Conservation (phyloP, 2,113 vertebrate genomes). For the Lepus americanus region DNA sequence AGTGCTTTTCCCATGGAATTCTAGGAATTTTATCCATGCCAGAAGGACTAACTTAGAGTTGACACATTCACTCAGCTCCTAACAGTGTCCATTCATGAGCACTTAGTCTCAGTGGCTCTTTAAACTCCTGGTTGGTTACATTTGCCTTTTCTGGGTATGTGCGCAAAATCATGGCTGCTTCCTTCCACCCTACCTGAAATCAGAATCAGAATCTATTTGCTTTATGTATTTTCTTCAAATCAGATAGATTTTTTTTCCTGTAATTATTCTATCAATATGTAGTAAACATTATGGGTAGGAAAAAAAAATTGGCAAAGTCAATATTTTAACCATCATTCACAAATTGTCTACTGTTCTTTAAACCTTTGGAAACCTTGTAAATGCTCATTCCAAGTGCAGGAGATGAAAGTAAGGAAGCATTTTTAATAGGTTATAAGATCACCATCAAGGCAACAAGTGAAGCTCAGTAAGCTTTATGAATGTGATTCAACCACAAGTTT, state of each 20-base stretch:
- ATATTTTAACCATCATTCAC: not conserved
- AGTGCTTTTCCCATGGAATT: conserved; percentile 52
- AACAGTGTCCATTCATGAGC: not conserved
- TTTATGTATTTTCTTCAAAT: conserved; percentile 2
- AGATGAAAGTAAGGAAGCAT: not conserved
- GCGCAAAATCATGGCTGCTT: not conserved
- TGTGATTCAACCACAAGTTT: not conserved
- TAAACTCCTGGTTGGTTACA: not conserved
- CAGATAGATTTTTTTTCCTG: not conserved
- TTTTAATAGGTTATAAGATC: not conserved
- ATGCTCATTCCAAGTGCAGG: not conserved
- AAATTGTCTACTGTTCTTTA: conserved; percentile 13
- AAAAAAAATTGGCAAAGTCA: not conserved
- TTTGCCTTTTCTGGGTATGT: not conserved
- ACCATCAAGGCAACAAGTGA: not conserved
- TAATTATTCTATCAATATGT: not conserved
- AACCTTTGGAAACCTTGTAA: not conserved
- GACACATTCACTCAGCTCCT: not conserved
- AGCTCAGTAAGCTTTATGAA: not conserved
- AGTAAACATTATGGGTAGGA: not conserved
- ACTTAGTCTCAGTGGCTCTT: not conserved
- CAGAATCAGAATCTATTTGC: not conserved
- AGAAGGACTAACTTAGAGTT: not conserved
- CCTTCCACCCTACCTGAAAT: not conserved
- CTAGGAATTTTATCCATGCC: not conserved